phyloP scores from a whole-genome alignment of 2,888 invertebrate genomes.

The Allacma fusca region DNA sequence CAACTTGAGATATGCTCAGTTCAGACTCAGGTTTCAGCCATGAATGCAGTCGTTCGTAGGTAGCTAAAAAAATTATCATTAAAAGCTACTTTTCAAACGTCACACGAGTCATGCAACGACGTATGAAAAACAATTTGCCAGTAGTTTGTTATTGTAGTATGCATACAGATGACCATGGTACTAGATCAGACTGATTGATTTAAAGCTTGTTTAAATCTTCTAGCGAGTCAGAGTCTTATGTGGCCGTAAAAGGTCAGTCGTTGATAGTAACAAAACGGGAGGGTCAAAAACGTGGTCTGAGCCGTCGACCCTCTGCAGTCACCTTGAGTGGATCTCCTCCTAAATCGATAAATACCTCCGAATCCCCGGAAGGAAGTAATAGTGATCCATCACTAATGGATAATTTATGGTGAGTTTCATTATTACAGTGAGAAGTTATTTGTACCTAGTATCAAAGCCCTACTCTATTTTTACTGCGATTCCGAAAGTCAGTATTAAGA shows the following conservation, averaged over 20 bases:
- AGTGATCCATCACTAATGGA: constrained; percentile 26
- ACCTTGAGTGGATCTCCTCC: constrained; percentile 50
- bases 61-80: too few species aligned
- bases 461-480: too few species aligned
- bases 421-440: not conserved
- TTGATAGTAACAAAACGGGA: constrained; percentile 50
- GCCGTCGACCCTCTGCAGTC: constrained; percentile 51
- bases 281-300: constrained; percentile 52
- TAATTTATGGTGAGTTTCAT: constrained; percentile 10
- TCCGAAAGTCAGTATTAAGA: too few species aligned
- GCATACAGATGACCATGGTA: not conserved
- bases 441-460: too few species aligned
- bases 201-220: not conserved
- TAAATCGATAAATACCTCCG: constrained; percentile 34
- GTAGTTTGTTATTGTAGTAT: not conserved
- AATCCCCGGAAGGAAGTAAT: constrained; percentile 21
- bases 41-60: too few species aligned
- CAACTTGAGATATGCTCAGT: too few species aligned
- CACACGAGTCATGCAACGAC: too few species aligned
- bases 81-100: too few species aligned
- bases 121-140: too few species aligned
- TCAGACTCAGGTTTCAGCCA: too few species aligned
- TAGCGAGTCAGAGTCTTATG: constrained; percentile 53
- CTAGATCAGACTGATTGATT: not conserved
- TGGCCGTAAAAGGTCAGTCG: constrained; percentile 53